Conservation (phyloP, 2,888 invertebrate species). For the Nipponacmea schrenckii region DNA sequence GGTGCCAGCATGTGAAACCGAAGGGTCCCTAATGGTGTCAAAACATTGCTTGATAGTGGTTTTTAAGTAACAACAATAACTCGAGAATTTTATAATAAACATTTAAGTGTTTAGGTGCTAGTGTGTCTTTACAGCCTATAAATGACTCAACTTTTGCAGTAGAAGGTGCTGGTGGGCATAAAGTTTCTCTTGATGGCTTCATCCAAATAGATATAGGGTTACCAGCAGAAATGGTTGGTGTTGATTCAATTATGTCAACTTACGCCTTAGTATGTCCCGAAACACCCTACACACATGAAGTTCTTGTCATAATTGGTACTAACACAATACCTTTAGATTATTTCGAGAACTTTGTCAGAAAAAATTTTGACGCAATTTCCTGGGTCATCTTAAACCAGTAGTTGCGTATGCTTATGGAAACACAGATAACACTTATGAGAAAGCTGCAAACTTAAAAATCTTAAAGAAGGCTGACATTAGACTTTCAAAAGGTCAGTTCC, state of each 20-base stretch:
- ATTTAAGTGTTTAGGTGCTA: no score
- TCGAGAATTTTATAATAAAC: neutral
- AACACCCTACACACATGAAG: slow-evolving; percentile 5
- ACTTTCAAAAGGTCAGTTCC: neutral
- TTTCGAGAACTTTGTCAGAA: no score
- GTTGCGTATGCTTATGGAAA: neutral
- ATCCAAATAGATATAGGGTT: neutral
- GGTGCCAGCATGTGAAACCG: neutral
- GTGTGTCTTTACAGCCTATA: neutral
- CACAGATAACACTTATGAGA: neutral
- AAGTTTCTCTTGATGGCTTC: neutral
- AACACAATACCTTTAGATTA: slow-evolving; percentile 8
- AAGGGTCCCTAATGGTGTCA: neutral
- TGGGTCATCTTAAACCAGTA: no score
- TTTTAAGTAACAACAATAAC: neutral
- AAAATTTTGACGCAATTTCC: no score
- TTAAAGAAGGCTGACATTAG: neutral
- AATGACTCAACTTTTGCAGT: neutral
- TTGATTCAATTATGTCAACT: neutral
- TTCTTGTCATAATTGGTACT: slow-evolving; percentile 16
- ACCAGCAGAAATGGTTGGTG: neutral
- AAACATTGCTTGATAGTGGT: neutral
- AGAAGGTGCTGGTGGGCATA: neutral
- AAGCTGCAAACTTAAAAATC: neutral
- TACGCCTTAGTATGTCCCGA: slow-evolving; percentile 14